Conservation (phyloP, 2,113 vertebrate species). For the Podarcis muralis region DNA sequence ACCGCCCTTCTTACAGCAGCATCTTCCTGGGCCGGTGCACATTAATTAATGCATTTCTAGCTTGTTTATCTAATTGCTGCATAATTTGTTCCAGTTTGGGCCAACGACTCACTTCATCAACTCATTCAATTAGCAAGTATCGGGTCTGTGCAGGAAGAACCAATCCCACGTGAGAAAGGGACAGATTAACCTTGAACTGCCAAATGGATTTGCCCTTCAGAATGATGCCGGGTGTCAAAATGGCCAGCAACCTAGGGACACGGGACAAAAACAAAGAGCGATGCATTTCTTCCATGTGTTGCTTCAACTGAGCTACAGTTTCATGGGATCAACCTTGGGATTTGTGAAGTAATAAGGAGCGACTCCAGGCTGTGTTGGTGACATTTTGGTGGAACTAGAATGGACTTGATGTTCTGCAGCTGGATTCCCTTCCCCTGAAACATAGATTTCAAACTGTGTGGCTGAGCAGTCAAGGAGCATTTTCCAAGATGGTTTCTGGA, state of each 20-base stretch:
- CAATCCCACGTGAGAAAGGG: accelerated
- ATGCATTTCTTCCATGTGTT: background rate
- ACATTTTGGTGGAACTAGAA: background rate
- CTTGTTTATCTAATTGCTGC: constrained; percentile 56
- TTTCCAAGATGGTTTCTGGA: background rate
- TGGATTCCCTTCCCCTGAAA: background rate
- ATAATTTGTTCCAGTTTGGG: constrained; percentile 53
- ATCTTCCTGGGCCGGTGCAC: constrained; percentile 53
- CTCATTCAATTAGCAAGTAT: background rate
- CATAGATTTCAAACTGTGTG: background rate
- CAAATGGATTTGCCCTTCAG: background rate
- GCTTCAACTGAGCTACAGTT: background rate
- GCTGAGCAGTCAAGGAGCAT: background rate
- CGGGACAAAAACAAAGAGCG: background rate
- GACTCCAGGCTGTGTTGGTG: background rate
- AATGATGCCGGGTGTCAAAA: too few relatives aligned
- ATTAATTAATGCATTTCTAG: constrained; percentile 60
- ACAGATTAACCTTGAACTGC: accelerated
- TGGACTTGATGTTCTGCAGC: background rate
- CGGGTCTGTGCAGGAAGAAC: accelerated
- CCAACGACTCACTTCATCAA: constrained; percentile 47
- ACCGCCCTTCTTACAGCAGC: background rate
- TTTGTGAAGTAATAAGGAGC: background rate
- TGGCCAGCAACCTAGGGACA: background rate
- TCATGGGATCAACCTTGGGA: background rate